Conservation (phyloP, 2,888 invertebrate species). For the Dynastes grantii region DNA sequence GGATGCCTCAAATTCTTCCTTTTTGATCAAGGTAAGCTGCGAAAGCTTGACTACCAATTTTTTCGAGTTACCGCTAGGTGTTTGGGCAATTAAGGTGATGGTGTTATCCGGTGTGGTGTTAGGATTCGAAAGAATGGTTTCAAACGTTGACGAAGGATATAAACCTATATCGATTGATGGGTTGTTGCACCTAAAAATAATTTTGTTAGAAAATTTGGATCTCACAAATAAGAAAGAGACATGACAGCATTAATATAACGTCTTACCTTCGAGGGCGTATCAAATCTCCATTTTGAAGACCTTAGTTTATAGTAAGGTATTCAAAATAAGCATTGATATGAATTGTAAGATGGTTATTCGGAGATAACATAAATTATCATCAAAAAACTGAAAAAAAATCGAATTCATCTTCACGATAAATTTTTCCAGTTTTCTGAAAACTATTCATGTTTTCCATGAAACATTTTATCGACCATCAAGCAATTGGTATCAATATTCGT, state of each 20-base stretch:
- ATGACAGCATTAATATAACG: background rate
- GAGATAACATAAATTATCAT: too few species aligned
- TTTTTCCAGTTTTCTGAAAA: too few species aligned
- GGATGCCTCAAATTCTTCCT: conserved; percentile 33
- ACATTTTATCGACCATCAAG: too few species aligned
- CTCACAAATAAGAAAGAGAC: background rate
- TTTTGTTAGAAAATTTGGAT: background rate
- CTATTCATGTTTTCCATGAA: too few species aligned
- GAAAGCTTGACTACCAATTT: conserved; percentile 37
- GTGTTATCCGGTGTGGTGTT: conserved; percentile 5
- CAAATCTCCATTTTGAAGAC: too few species aligned
- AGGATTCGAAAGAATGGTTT: conserved; percentile 9
- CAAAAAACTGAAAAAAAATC: too few species aligned
- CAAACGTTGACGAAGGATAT: conserved; percentile 1
- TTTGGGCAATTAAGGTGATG: conserved; percentile 26
- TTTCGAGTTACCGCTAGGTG: conserved; percentile 31
- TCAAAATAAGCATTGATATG: too few species aligned
- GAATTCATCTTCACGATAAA: too few species aligned
- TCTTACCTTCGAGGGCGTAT: background rate
- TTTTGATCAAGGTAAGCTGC: conserved; percentile 32
- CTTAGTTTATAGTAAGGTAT: too few species aligned
- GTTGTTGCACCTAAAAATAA: conserved; percentile 22
- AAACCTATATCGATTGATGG: background rate
- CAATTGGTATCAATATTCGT: too few species aligned
- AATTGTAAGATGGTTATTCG: too few species aligned